Conservation (phyloP, 2,113 vertebrate species). For the Melanostigma gelatinosum region DNA sequence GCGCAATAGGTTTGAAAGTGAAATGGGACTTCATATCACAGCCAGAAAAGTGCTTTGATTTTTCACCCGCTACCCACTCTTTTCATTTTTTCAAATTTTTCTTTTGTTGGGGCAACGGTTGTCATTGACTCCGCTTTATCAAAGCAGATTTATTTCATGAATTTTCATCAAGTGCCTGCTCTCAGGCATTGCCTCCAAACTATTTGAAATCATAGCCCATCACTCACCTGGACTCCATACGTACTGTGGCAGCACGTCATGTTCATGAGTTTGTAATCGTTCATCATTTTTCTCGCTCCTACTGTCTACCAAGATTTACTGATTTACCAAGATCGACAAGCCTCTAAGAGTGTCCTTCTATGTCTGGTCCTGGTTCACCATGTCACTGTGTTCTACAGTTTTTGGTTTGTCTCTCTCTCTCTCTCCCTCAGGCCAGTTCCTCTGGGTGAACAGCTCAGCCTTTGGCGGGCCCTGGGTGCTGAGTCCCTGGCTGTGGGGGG, state of each 20-base stretch:
- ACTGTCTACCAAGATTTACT: background rate
- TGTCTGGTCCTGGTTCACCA: background rate
- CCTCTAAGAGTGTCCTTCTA: background rate
- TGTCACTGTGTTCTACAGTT: background rate
- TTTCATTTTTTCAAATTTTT: background rate
- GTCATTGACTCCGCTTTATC: slow-evolving; percentile 37
- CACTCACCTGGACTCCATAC: slow-evolving; percentile 5
- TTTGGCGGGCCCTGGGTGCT: slow-evolving; percentile 87
- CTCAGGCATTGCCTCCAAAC: slow-evolving; percentile 16
- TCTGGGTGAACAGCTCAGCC: slow-evolving; percentile 88
- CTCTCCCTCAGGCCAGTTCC: slow-evolving; percentile 87
- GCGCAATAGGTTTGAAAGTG: slow-evolving; percentile 60
- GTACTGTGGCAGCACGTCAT: background rate
- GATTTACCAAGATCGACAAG: background rate
- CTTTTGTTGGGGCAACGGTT: slow-evolving; percentile 36
- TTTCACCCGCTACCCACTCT: slow-evolving; percentile 9
- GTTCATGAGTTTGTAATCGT: background rate
- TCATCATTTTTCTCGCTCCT: background rate
- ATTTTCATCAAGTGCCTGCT: slow-evolving; percentile 48
- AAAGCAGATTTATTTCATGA: slow-evolving; percentile 48
- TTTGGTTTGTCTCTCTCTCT: slow-evolving; percentile 17
- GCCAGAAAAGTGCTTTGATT: slow-evolving; percentile 71
- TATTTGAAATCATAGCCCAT: slow-evolving; percentile 25
- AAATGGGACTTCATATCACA: slow-evolving; percentile 74
- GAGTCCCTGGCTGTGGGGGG: slow-evolving; percentile 93